These are phyloP conservation scores for Enteromius treurensis DNA, from an alignment of 2,797 vertebrate genomes.

Conservation along the genomic window DNA sequence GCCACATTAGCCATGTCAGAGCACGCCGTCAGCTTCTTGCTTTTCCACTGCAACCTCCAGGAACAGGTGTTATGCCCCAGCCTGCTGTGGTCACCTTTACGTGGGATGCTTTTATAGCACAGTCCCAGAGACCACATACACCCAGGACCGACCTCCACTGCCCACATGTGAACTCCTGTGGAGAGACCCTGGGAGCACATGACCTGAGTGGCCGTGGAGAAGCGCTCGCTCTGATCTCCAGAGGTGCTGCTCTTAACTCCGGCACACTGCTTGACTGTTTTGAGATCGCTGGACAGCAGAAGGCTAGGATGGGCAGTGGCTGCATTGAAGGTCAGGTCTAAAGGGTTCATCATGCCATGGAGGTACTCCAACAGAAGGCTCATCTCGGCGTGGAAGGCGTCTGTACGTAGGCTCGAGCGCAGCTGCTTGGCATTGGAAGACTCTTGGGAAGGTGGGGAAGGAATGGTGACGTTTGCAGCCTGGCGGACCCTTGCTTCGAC, in stretches of 20 bases:
- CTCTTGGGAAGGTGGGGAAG: slow-evolving; percentile 51
- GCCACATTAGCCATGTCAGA: slow-evolving; percentile 66
- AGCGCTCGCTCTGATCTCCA: slow-evolving; percentile 70
- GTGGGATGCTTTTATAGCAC: slow-evolving; percentile 73
- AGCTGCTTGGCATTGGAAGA: slow-evolving; percentile 66
- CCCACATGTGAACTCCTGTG: slow-evolving; percentile 71
- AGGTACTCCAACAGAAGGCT: slow-evolving; percentile 67
- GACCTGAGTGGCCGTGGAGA: slow-evolving; percentile 67
- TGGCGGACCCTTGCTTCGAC: slow-evolving; percentile 68
- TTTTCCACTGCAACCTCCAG: slow-evolving; percentile 80
- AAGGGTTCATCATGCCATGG: slow-evolving; percentile 70
- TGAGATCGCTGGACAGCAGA: slow-evolving; percentile 71
- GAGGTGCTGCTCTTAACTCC: slow-evolving; percentile 51
- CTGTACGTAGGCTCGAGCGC: slow-evolving; percentile 65
- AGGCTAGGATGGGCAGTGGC: slow-evolving; percentile 68
- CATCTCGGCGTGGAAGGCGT: slow-evolving; percentile 72
- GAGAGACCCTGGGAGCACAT: slow-evolving; percentile 74
- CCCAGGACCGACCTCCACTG: slow-evolving; percentile 69
- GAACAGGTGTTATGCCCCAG: slow-evolving; percentile 76
- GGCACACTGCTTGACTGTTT: slow-evolving; percentile 68
- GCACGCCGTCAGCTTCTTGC: slow-evolving; percentile 73
- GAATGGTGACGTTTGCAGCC: slow-evolving; percentile 47
- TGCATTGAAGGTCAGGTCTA: slow-evolving; percentile 73
- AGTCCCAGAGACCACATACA: slow-evolving; percentile 75
- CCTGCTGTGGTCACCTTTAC: slow-evolving; percentile 77